Conservation (phyloP, 2,113 vertebrate species). For the Chelonoidis abingdonii region DNA sequence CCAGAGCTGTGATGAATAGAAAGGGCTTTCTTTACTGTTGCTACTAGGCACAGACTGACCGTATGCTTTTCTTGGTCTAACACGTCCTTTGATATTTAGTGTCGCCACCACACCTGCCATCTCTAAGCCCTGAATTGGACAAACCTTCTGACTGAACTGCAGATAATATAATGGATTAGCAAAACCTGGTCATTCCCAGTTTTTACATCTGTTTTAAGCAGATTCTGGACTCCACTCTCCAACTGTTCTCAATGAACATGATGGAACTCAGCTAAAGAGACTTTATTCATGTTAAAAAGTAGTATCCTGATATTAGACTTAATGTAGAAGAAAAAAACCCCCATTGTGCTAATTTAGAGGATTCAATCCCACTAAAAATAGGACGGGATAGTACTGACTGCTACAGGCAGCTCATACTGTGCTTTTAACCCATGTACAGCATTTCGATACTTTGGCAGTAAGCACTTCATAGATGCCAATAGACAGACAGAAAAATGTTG, state of each 20-base stretch:
- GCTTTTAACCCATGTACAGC: background rate
- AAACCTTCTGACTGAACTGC: background rate
- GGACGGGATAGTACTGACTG: background rate
- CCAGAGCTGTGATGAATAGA: background rate
- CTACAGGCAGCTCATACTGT: background rate
- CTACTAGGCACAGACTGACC: background rate
- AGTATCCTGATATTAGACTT: background rate
- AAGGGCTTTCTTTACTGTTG: background rate
- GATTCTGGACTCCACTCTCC: background rate
- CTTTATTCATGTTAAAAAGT: background rate
- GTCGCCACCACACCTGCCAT: background rate
- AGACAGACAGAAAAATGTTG: background rate
- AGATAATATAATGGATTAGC: background rate
- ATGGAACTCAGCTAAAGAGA: background rate
- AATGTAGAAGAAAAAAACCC: background rate
- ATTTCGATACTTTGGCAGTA: background rate
- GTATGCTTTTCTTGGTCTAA: background rate
- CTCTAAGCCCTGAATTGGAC: background rate
- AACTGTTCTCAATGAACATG: background rate
- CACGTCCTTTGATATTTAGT: fast-evolving
- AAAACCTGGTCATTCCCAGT: background rate
- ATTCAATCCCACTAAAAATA: background rate
- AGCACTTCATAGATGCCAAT: background rate
- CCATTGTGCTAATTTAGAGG: background rate
- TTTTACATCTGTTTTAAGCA: background rate